These are phyloP conservation scores for Phaenicophaeus curvirostris DNA, from an alignment of 2,797 vertebrate species.

Conservation along the genomic window DNA sequence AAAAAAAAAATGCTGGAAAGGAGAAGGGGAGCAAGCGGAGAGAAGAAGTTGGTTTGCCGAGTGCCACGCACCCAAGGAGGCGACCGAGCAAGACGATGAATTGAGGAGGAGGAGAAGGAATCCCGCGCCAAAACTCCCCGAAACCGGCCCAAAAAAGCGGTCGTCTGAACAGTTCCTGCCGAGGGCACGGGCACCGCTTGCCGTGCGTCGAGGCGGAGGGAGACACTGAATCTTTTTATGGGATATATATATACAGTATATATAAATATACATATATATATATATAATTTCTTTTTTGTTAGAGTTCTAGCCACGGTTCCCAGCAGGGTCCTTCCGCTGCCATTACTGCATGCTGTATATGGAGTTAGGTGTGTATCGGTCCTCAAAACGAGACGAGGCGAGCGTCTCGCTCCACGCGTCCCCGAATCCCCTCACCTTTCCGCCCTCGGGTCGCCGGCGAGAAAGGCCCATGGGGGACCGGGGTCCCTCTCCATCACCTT, in stretches of 20 bases:
- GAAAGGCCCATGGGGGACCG: conserved; percentile 14
- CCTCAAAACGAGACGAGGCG: conserved; percentile 66
- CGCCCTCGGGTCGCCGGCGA: conserved; percentile 46
- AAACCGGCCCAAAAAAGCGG: neutral
- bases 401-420: conserved; percentile 68
- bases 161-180: conserved; percentile 49
- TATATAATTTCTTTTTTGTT: conserved; percentile 71
- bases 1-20: neutral
- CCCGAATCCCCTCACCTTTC: conserved; percentile 57
- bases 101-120: neutral
- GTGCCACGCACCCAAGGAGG: neutral
- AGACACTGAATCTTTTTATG: conserved; percentile 74
- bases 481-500: neutral
- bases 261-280: conserved; percentile 70
- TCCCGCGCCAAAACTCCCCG: neutral
- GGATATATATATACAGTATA: conserved; percentile 72
- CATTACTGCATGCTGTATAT: conserved; percentile 83
- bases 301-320: conserved; percentile 74
- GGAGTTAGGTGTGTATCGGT: conserved; percentile 79
- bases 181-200: conserved; percentile 26
- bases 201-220: conserved; percentile 55
- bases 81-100: neutral
- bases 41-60: neutral
- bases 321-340: conserved; percentile 75
- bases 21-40: conserved; percentile 8